Evolutionary conservation across 2,797 vertebrate genomes (phyloP).

Genomic region (Sebastes kiyomatsui): DNA sequence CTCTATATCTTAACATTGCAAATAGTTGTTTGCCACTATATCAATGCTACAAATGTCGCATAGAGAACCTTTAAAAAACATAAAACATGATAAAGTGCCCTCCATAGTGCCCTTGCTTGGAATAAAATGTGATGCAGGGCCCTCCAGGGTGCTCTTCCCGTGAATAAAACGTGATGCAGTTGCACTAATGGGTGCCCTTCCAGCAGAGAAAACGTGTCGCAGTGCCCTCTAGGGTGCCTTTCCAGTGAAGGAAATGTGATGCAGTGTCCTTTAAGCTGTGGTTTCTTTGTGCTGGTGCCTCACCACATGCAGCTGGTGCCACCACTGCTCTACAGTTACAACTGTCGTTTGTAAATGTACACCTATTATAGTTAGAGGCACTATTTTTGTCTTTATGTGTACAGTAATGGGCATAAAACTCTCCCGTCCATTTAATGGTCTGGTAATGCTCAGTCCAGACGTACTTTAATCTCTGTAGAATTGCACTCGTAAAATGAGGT

Average conservation of each 20-base stretch:
- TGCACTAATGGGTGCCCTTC: background rate
- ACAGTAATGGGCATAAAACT: background rate
- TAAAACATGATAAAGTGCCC: too few relatives aligned
- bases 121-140: background rate
- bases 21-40: too few relatives aligned
- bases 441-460: background rate
- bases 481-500: background rate
- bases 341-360: background rate
- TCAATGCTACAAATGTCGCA: rapidly evolving
- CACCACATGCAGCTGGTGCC: background rate
- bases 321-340: background rate
- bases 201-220: background rate
- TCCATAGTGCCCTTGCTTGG: background rate
- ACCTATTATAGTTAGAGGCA: background rate
- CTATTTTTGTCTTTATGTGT: background rate
- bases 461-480: background rate
- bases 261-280: background rate
- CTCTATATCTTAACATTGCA: too few relatives aligned
- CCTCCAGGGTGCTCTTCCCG: background rate
- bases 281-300: background rate
- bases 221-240: background rate
- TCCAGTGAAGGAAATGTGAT: background rate
- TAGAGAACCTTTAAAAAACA: too few relatives aligned
- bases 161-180: background rate
- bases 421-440: background rate